Evolutionary conservation across 2,113 vertebrate species (phyloP), one percentile per base, ranked within the genome.

Genomic region (Paraplagusia blochii): DNA sequence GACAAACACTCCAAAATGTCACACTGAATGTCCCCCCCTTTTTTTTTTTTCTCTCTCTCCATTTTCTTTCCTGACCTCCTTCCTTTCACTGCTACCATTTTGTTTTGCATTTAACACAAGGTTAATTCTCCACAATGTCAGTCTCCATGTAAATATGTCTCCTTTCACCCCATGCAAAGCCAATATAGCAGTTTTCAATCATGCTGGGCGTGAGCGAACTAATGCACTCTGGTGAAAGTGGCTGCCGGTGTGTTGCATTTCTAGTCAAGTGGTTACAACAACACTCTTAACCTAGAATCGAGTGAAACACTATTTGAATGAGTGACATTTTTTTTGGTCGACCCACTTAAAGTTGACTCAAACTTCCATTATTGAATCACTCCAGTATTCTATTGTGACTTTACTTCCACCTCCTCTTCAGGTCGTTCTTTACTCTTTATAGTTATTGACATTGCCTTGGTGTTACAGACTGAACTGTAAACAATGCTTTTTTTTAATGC

Each of bases 1-100:
- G 84, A 85, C 84, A 74, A 46, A 50, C 63, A 77, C 57, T 69
- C 63, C 38, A 53, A 77, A 69, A 69, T 54, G 72, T 75, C 74
- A 77, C 39, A 44, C 69, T 59, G 72, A 63, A 79, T 80, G 70
- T 53, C 54, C 34, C 58, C 50, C 6, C 13, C 12, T 1, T 1
- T 48, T 66, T 47, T 42, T 33, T 48, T 60, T 19, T 50, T 53
- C 11, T 43, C 29, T 64, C 51, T 63, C 63, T 35, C n/a, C n/a
- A n/a, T 44, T 77, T 46, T 74, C 58, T 69, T 69, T 74, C 48
- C 47, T 49, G 58, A 52, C 63, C 65, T n/a, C 58, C 44, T 74
- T 63, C 56, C 67, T 53, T 62, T 17, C 47, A 13, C 0, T 29
- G 16, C 49, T 44, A 43, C 48, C 44, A 11, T 57, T 69, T 54